Evolutionary conservation across 2,888 invertebrate genomes (phyloP), one percentile per base, ranked within the genome.

Genomic region (Drosophila vallismaia): DNA sequence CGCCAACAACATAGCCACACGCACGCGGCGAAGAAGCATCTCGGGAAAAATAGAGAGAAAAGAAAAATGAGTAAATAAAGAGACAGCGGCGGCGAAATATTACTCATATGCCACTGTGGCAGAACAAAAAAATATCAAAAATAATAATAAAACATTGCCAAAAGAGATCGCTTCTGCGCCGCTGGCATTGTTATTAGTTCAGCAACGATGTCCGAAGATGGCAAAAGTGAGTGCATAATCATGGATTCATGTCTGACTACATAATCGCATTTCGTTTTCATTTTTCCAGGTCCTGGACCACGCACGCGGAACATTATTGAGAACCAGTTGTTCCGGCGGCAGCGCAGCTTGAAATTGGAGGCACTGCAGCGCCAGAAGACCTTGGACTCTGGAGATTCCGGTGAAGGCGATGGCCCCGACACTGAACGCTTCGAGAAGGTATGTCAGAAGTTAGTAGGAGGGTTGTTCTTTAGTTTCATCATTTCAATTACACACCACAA

Each of bases 271-370:
- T 24, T n/a, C 14, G 8, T 19, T 19, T 19, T 19, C 4, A 26
- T 14, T 49, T 4, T 49, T 44, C 24, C 28, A 57, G 33, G 58
- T 63, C 31, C 71, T 86, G 85, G 71, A 80, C 88, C 72, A 72
- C 87, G 90, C 42, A 90, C 89, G 9, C 76, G 86, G 63, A 91
- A 79, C 57, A 91, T 91, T 48, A 89, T 89, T 49, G 89, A 90
- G 66, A 91, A 91, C 76, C 90, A 86, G 64, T 68, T 89, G 29
- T 91, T 90, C 63, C 89, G 91, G 4, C 88, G 91, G 0, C 91
- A 91, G 71, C 88, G 89, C 24, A 91, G 91, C 60, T 68, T 90
- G 0, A 89, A 86, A 62, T 71, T 88, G 29, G 84, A 80, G 70
- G 79, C 78, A 0, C 59, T 88, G 51, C 88, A 86, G 28, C 81